Evolutionary conservation across 2,888 invertebrate species (phyloP).

Genomic region (Chydorus sphaericus): DNA sequence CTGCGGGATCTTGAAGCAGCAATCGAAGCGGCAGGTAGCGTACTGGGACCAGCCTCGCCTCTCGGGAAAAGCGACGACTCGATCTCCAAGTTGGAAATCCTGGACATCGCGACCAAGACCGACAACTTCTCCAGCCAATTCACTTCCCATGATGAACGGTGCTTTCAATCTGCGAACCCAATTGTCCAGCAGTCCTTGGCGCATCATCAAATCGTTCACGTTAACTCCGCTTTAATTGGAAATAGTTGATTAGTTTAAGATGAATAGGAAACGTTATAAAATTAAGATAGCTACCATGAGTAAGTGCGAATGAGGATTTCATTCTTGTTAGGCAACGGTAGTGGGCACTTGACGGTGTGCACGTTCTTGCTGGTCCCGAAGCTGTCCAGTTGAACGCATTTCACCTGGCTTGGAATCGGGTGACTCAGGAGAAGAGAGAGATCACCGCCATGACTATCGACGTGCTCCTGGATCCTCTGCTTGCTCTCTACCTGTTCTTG

Average conservation of each 20-base stretch:
- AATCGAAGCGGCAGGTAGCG: conserved; percentile 61
- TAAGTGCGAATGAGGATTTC: conserved; percentile 67
- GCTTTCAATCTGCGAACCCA: conserved; percentile 52
- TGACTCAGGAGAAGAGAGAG: background rate
- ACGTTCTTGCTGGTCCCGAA: conserved; percentile 76
- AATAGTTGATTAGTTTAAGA: background rate
- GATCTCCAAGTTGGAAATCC: conserved; percentile 62
- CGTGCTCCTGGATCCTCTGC: background rate
- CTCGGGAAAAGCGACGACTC: conserved; percentile 70
- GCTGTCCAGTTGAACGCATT: conserved; percentile 65
- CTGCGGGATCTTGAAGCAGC: conserved; percentile 59
- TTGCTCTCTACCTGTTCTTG: background rate
- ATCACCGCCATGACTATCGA: background rate
- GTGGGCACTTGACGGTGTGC: conserved; percentile 61
- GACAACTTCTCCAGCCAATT: conserved; percentile 70
- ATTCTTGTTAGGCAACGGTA: conserved; percentile 36
- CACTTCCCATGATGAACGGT: conserved; percentile 74
- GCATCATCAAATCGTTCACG: conserved; percentile 76
- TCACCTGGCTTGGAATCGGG: conserved; percentile 55
- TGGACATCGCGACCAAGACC: conserved; percentile 63
- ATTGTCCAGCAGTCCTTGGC: conserved; percentile 72
- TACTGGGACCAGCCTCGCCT: conserved; percentile 76
- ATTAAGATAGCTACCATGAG: conserved; percentile 54
- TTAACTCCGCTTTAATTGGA: conserved; percentile 56
- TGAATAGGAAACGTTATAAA: background rate